These are phyloP conservation scores for Microdon myrmicae DNA, from an alignment of 2,888 invertebrate species.

Conservation along the genomic window DNA sequence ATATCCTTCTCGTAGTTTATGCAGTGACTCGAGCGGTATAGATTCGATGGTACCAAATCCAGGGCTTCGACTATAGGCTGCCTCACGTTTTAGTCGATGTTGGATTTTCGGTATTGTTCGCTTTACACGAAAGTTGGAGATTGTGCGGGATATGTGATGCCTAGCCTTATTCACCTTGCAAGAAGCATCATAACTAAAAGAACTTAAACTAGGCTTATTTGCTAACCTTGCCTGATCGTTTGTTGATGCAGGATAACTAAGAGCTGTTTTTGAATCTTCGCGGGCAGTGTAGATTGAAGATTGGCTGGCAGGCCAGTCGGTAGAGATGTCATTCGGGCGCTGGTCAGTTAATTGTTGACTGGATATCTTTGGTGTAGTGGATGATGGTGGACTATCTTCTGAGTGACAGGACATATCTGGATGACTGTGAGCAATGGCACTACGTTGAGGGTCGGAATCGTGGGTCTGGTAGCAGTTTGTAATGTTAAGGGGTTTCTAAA, in stretches of 20 bases:
- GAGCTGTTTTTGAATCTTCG: neutral
- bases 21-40: constrained; percentile 59
- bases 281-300: neutral
- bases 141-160: constrained; percentile 6
- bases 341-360: too few relatives aligned
- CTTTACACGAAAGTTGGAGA: constrained; percentile 13
- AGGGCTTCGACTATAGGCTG: constrained; percentile 42
- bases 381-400: constrained; percentile 22
- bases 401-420: constrained; percentile 15
- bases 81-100: constrained; percentile 17
- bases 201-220: constrained; percentile 43
- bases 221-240: constrained; percentile 54
- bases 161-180: constrained; percentile 3
- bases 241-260: neutral
- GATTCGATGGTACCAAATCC: constrained; percentile 59
- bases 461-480: constrained; percentile 23
- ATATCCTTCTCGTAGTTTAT: constrained; percentile 60
- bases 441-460: constrained; percentile 29
- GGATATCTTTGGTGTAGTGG: too few relatives aligned
- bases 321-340: constrained; percentile 6
- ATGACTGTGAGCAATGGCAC: constrained; percentile 6
- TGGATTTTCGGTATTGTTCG: neutral
- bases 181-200: neutral
- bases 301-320: constrained; percentile 6
- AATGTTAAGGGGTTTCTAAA: constrained; percentile 60